Percentiles rank a stretch among this genome's conserved stretches.
Conservation (phyloP, 2,888 invertebrate species). For the Drosophila subsilvestris region DNA sequence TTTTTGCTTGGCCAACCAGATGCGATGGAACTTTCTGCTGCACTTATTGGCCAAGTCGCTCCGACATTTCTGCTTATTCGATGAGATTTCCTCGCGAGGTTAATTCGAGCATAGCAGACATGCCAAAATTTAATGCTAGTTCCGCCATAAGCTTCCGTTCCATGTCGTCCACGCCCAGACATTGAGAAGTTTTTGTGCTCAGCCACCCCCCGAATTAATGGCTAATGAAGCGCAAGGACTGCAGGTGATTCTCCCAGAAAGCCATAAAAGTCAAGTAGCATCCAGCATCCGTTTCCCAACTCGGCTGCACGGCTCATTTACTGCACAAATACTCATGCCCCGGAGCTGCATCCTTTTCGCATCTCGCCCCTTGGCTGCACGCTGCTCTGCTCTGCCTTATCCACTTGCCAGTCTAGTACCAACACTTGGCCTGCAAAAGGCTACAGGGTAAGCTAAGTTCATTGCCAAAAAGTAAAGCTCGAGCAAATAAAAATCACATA, state of each 20-base stretch:
- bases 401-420: slow-evolving; percentile 20
- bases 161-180: slow-evolving; percentile 15
- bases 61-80: slow-evolving; percentile 27
- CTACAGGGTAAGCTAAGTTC: slow-evolving; percentile 23
- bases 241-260: slow-evolving; percentile 36
- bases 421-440: slow-evolving; percentile 30
- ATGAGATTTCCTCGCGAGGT: slow-evolving; percentile 33
- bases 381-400: not conserved
- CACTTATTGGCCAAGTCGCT: slow-evolving; percentile 40
- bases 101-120: slow-evolving; percentile 47
- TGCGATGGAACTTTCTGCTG: slow-evolving; percentile 17
- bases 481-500: slow-evolving; percentile 65
- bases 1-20: slow-evolving; percentile 10
- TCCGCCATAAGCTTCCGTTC: slow-evolving; percentile 10
- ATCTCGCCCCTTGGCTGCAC: not conserved
- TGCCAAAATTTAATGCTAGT: slow-evolving; percentile 44
- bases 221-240: slow-evolving; percentile 66
- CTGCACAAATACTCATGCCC: slow-evolving; percentile 40
- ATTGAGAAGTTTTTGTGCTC: slow-evolving; percentile 25
- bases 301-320: slow-evolving; percentile 67
- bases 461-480: slow-evolving; percentile 38
- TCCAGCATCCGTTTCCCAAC: slow-evolving; percentile 23
- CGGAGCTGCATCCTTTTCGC: not conserved
- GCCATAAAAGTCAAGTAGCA: slow-evolving; percentile 63
- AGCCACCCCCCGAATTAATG: slow-evolving; percentile 57